Conservation (phyloP, 2,113 vertebrate genomes). For the Apeltes quadracus region DNA sequence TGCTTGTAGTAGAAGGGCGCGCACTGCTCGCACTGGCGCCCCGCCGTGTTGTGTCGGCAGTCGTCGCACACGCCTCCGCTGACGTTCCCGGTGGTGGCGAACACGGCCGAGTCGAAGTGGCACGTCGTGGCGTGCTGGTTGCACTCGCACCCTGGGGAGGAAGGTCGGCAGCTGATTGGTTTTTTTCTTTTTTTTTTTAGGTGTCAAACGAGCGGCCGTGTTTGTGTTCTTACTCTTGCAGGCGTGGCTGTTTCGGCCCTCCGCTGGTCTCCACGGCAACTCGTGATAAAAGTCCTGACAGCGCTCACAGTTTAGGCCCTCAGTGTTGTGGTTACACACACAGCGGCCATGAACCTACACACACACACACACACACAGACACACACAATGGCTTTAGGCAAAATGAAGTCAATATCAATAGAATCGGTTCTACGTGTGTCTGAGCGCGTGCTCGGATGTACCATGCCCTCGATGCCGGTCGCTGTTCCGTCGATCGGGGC, state of each 20-base stretch:
- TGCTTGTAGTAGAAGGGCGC: constrained; percentile 93
- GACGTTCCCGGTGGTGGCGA: constrained; percentile 85
- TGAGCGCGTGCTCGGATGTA: too few species aligned
- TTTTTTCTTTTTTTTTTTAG: too few species aligned
- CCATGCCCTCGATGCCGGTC: constrained; percentile 89
- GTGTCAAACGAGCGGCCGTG: too few species aligned
- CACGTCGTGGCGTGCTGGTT: constrained; percentile 88
- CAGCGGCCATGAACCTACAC: constrained; percentile 92
- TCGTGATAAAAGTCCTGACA: constrained; percentile 94
- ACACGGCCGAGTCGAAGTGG: constrained; percentile 93
- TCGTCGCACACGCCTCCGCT: constrained; percentile 93
- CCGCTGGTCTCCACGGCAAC: constrained; percentile 91
- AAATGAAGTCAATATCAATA: too few species aligned
- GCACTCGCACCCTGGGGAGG: constrained; percentile 88
- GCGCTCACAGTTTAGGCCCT: constrained; percentile 93
- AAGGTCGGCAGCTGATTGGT: neutral
- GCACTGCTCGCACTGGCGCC: constrained; percentile 91
- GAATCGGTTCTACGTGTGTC: too few species aligned
- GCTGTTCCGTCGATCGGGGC: constrained; percentile 81
- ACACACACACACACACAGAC: constrained; percentile 19
- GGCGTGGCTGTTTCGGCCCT: constrained; percentile 89
- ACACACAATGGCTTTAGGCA: neutral
- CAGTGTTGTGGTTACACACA: constrained; percentile 94
- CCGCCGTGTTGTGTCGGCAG: constrained; percentile 93
- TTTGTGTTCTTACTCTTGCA: constrained; percentile 91